These are phyloP conservation scores for Aleiodes leptofemur DNA, from an alignment of 2,888 invertebrate genomes.

Conservation along the genomic window DNA sequence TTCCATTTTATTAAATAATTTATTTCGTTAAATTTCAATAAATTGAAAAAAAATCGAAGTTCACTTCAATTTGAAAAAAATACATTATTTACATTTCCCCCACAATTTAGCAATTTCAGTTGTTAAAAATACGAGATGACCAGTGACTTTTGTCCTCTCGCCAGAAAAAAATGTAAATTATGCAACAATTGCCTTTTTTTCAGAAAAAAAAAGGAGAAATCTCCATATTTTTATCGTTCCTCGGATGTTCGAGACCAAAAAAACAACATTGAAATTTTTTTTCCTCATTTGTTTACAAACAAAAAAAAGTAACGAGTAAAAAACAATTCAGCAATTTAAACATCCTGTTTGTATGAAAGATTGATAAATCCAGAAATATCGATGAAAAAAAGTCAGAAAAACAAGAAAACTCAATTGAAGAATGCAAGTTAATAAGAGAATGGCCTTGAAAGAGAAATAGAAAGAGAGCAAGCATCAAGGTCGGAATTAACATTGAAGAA, in stretches of 20 bases:
- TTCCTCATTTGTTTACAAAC: conserved; percentile 5
- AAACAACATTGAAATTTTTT: neutral
- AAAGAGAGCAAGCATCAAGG: conserved; percentile 17
- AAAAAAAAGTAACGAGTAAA: too few species aligned
- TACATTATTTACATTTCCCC: conserved; percentile 6
- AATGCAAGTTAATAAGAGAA: conserved; percentile 8
- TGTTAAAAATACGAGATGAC: neutral
- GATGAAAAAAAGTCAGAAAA: neutral
- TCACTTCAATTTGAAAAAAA: neutral
- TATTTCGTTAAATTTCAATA: too few species aligned
- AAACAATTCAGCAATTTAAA: neutral
- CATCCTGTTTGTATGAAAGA: conserved; percentile 19
- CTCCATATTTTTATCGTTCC: neutral
- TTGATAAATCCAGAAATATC: conserved; percentile 10
- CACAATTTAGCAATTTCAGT: neutral
- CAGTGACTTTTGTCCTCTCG: neutral
- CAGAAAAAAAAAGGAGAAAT: neutral
- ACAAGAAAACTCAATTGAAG: neutral
- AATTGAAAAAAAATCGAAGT: too few species aligned
- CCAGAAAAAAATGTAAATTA: neutral
- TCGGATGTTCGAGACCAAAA: neutral
- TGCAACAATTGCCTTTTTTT: neutral
- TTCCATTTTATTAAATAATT: too few species aligned
- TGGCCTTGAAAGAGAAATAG: conserved; percentile 2
- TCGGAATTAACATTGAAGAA: neutral